Evolutionary conservation across 2,888 invertebrate species (phyloP).

Genomic region (Sphaerophoria taeniata): DNA sequence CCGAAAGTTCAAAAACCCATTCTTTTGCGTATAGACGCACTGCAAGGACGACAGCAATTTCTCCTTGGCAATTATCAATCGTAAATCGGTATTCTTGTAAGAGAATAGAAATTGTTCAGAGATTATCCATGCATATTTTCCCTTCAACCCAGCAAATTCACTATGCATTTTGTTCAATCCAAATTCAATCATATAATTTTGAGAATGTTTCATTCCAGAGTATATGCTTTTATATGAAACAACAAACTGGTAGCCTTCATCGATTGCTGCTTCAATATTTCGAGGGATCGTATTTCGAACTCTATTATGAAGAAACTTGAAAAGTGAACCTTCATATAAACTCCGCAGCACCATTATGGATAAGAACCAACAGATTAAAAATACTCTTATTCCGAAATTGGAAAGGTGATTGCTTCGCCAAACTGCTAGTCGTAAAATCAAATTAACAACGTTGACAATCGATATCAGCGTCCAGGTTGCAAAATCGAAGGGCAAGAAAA

Average conservation of each 20-base stretch:
- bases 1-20: no score
- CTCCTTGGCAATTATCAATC: not conserved
- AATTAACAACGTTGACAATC: not conserved
- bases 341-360: not conserved
- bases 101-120: not conserved
- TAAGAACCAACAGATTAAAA: not conserved
- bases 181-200: constrained; percentile 4
- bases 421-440: not conserved
- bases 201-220: not conserved
- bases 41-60: not conserved
- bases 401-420: not conserved
- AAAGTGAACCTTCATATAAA: constrained; percentile 4
- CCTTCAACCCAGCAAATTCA: not conserved
- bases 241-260: constrained; percentile 2
- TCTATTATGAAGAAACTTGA: not conserved
- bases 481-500: not conserved
- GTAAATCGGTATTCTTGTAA: not conserved
- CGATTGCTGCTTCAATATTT: not conserved
- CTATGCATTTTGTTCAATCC: not conserved
- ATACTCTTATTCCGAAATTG: not conserved
- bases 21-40: not conserved
- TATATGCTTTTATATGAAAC: not conserved
- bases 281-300: not conserved
- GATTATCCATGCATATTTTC: not conserved
- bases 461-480: not conserved